These are phyloP conservation scores for Rhinella marina DNA, from an alignment of 2,797 vertebrate genomes.

Conservation along the genomic window DNA sequence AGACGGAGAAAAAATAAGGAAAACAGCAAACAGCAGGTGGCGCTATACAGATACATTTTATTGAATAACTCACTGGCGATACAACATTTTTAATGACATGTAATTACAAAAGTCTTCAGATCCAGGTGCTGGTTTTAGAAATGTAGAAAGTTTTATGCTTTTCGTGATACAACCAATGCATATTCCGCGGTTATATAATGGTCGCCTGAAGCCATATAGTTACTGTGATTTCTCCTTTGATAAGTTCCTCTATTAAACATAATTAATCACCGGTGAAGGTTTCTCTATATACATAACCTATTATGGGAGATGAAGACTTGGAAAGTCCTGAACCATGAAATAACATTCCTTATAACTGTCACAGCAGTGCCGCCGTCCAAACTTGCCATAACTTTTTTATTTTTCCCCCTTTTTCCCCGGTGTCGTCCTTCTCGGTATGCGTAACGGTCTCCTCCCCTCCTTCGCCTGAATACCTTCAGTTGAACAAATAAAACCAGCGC, in stretches of 20 bases:
- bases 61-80: too few species aligned
- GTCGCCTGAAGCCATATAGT: background rate
- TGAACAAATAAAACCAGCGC: constrained; percentile 34
- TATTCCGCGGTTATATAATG: background rate
- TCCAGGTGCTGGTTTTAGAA: too few species aligned
- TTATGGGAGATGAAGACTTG: constrained; percentile 23
- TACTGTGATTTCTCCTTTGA: background rate
- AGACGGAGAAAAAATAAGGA: too few species aligned
- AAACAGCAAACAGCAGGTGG: too few species aligned
- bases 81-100: too few species aligned
- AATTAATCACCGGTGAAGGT: background rate
- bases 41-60: too few species aligned
- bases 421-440: constrained; percentile 37
- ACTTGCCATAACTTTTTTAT: constrained; percentile 26
- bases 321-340: background rate
- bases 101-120: too few species aligned
- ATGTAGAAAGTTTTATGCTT: too few species aligned
- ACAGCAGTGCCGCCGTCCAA: background rate
- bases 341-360: constrained; percentile 10
- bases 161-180: too few species aligned
- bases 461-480: constrained; percentile 13
- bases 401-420: background rate
- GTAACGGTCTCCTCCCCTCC: constrained; percentile 28
- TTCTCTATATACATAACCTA: background rate
- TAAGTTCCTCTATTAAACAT: background rate